Percentiles rank a stretch among this genome's conserved stretches.
Evolutionary conservation across 1,140 invertebrate species (phyloP).

Genomic region (Ladona fulva): DNA sequence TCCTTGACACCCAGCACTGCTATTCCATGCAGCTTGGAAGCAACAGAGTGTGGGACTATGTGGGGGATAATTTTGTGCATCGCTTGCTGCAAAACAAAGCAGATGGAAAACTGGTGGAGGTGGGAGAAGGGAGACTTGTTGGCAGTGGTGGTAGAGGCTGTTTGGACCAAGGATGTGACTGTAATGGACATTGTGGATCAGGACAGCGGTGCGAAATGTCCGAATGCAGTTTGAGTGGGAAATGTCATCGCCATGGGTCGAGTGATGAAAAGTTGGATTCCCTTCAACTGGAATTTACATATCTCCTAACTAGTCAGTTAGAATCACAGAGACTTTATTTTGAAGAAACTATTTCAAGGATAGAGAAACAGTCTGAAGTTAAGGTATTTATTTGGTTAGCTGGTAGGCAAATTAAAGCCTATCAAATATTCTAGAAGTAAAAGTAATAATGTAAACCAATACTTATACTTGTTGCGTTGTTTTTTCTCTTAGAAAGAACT

Average conservation of each 20-base stretch:
- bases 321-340: slow-evolving; percentile 90
- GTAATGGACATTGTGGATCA: neutral
- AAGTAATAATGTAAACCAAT: no score
- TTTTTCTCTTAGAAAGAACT: no score
- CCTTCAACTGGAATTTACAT: slow-evolving; percentile 91
- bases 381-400: neutral
- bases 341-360: slow-evolving; percentile 66
- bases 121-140: slow-evolving; percentile 30
- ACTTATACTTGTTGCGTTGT: no score
- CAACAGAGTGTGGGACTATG: slow-evolving; percentile 97
- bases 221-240: neutral
- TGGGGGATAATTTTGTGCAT: slow-evolving; percentile 95
- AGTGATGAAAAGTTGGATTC: slow-evolving; percentile 35
- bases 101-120: slow-evolving; percentile 94
- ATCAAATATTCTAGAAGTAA: no score
- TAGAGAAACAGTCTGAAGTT: slow-evolving; percentile 36
- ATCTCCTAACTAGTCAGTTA: slow-evolving; percentile 91
- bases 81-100: slow-evolving; percentile 89
- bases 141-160: neutral
- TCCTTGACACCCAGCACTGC: slow-evolving; percentile 89
- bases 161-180: neutral
- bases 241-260: neutral
- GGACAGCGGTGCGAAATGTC: neutral
- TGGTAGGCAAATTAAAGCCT: neutral
- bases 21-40: slow-evolving; percentile 94